Base-by-base conservation (phyloP, 2,888 invertebrate species). In the Palloptera scutellata region DNA sequence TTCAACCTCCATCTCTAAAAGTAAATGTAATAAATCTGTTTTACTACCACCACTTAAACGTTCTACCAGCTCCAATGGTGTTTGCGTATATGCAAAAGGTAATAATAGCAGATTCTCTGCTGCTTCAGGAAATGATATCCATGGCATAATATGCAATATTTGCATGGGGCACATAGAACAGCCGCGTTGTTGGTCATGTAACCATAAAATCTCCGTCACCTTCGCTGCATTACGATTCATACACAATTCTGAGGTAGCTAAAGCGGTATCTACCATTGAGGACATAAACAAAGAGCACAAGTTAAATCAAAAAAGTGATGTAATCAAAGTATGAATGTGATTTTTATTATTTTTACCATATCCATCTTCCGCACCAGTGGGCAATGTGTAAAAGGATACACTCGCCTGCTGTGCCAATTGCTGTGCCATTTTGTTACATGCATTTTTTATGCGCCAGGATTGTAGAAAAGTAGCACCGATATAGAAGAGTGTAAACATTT, bases 381-480 rank as follows among this genome's bases (percentile, higher is more conserved):
- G 88, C 60, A 89, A 86, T 80, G 88, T 87, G 75, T 89, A 89
- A 74, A 89, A 89, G 1, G 88, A 88, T 52, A 89, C 87, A 82
- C 88, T 89, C 9, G 88, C 86, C 67, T 88, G 88, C 62, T 88
- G 88, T 63, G 84, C 86, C 60, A 89, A 79, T 74, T 88, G 88
- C 76, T 89, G 89, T 48, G 88, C 87, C 60, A 94, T 87, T 76
- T 91, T 91, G 77, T 88, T 88, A 78, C 89, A 88, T 71, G 93
- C 88, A 40, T 90, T 89, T 62, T 90, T 89, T 72, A 94, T 88
- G 65, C 92, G 88, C 91, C 92, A 92, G 81, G 92, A 91, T 85
- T 93, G 94, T 75, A 93, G 86, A 84, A 92, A 90, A 71, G 94
- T 94, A 79, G 94, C 91, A 79, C 93, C 91, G 86, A 92, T 91